Evolutionary conservation across 2,888 invertebrate genomes (phyloP).

Genomic region (Dolomedes plantarius): DNA sequence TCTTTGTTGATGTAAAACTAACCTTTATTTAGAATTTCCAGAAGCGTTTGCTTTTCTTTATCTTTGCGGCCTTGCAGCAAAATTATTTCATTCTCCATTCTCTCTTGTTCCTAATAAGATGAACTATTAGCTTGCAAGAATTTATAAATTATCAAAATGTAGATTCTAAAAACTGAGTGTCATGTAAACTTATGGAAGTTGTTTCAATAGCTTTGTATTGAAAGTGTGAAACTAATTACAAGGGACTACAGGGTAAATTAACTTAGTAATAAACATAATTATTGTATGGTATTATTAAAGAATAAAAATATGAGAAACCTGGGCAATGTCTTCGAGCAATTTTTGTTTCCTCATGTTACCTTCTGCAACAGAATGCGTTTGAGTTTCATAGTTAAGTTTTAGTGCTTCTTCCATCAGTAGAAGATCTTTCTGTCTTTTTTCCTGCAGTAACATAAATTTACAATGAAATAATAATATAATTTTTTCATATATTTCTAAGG

Average conservation of each 20-base stretch:
- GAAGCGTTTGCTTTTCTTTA: constrained; percentile 60
- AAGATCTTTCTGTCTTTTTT: constrained; percentile 50
- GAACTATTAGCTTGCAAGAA: too few relatives aligned
- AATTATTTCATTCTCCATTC: constrained; percentile 64
- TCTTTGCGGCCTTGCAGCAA: constrained; percentile 63
- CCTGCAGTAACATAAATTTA: not conserved
- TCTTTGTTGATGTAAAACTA: not conserved
- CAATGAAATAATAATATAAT: too few relatives aligned
- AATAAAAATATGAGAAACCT: too few relatives aligned
- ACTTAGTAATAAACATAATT: too few relatives aligned
- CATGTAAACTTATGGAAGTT: too few relatives aligned
- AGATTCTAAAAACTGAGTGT: not conserved
- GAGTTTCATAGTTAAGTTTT: constrained; percentile 43
- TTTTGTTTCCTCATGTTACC: constrained; percentile 43
- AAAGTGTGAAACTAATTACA: too few relatives aligned
- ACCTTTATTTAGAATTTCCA: constrained; percentile 47
- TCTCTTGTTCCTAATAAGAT: constrained; percentile 58
- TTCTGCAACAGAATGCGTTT: constrained; percentile 28
- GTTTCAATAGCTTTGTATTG: too few relatives aligned
- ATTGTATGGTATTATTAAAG: too few relatives aligned
- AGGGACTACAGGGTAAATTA: too few relatives aligned
- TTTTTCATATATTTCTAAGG: too few relatives aligned
- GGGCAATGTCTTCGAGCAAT: constrained; percentile 53
- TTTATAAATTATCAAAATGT: too few relatives aligned
- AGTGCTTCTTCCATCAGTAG: constrained; percentile 64